Base-by-base conservation (phyloP, 2,888 invertebrate species). In the Dicycla oo region DNA sequence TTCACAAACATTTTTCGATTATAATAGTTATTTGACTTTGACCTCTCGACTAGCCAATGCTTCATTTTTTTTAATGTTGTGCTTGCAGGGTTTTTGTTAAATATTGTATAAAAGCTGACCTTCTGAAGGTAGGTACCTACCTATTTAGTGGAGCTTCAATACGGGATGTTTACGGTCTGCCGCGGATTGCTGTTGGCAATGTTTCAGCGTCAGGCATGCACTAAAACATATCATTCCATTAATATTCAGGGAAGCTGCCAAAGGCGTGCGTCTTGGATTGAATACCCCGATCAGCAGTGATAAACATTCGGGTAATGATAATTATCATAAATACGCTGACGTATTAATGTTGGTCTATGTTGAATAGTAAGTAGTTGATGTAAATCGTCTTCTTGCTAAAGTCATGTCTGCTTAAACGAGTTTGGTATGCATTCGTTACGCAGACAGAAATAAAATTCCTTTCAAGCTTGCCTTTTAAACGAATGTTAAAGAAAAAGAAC, bases 201-300 rank as follows among this genome's bases (percentile, higher is more conserved):
- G 88, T 88, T 91, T 90, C 91, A 92, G 90, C 88, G 87, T 91
- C 89, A 91, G 90, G 86, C 86, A 87, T 87, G 84, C 83, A 87
- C 88, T 91, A 89, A 89, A 91, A 90, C 89, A 91, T 89, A 90
- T 90, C 88, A 88, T 90, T 88, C 88, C 89, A 92, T 93, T 93
- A 93, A 90, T 92, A 94, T 93, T 93, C 93, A 90, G 86, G 87
- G 85, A 80, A 82, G 82, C 87, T 91, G 93, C 93, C 91, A 93
- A 93, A 87, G 80, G 75, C 81, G 82, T 75, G 71, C 69, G 69
- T 70, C 83, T 80, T 80, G 70, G 82, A 86, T 87, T 85, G 82
- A 86, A 89, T 87, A 84, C 74, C 69, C 76, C 74, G 78, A 89
- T 89, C 84, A 81, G 80, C 75, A 66, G 68, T 69, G 71, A 80